Evolutionary conservation across 2,113 vertebrate species (phyloP).

Genomic region (Coreoperca whiteheadi): DNA sequence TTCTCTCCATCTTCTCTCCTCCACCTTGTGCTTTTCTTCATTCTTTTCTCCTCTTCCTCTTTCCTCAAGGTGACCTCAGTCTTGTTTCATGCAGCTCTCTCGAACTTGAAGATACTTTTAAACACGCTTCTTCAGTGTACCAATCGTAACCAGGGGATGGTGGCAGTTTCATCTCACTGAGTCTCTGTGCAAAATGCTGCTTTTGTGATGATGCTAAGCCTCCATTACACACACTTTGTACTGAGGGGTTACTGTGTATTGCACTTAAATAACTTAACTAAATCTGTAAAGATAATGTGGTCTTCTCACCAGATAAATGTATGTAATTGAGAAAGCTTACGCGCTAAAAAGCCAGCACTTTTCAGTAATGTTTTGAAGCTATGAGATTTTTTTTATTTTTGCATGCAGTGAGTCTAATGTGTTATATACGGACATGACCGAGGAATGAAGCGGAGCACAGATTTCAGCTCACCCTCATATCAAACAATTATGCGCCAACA

Average conservation of each 20-base stretch:
- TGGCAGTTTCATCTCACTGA: background rate
- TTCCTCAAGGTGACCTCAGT: conserved; percentile 68
- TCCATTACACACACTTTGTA: background rate
- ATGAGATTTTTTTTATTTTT: background rate
- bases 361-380: background rate
- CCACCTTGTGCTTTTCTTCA: conserved; percentile 35
- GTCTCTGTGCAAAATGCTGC: background rate
- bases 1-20: conserved; percentile 64
- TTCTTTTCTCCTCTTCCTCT: conserved; percentile 61
- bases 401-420: background rate
- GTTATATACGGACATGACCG: background rate
- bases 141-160: background rate
- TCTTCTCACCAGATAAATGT: background rate
- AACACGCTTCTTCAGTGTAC: conserved; percentile 3
- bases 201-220: conserved; percentile 15
- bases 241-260: background rate
- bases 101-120: conserved; percentile 27
- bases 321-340: background rate
- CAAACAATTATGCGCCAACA: conserved; percentile 39
- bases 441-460: conserved; percentile 26
- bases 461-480: conserved; percentile 49
- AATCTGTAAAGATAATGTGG: background rate
- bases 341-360: background rate
- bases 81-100: conserved; percentile 27
- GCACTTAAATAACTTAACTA: background rate